Base-by-base conservation (phyloP, 2,888 invertebrate species). In the Lithophane ornitopus region DNA sequence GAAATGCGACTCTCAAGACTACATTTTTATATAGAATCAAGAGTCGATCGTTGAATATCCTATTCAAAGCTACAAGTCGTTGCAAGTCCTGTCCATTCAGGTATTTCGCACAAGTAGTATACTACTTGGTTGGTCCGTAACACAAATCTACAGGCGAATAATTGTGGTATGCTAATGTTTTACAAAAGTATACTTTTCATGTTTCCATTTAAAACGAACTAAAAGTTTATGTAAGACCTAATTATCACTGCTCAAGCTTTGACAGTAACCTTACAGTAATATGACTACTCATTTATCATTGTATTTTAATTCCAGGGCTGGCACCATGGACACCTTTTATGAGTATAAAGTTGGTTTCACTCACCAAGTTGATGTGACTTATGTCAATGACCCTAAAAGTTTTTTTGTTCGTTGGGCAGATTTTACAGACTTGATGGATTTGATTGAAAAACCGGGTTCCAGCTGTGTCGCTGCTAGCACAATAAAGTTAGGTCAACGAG, bases 321-420 rank as follows among this genome's bases (percentile, higher is more conserved):
- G 16, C 49, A 67, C 6, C 1, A 78, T 71, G 49, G 8, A 28
- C 26, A n/a, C 34, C 44, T 22, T n/a, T 16, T 56, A 78, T 56
- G 72, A 82, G 12, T 82, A 73, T 14, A 71, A 62, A 52, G 70
- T 86, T 34, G 84, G 84, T 22, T 41, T 19, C 16, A 6, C 63
- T 12, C 71, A 86, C 28, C 11, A 14, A 9, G 81, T 86, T 12
- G n/a, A 75, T 46, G 87, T 88, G 6, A 80, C 88, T 4, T 56
- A 82, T 63, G 70, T 86, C 1, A 80, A 84, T 70, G 58, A 79
- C 34, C 88, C 87, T 14, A 74, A 77, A 62, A 82, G 78, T 28
- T 87, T 87, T 61, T 87, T 63, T 46, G 72, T 87, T 9, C 76
- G 82, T 11, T 34, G 70, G 19, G 28, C 34, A 39, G 11, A 74